Percentiles rank a stretch among this genome's conserved stretches.
These are phyloP conservation scores for Phylloscopus trochiloides DNA, from an alignment of 2,113 vertebrate species.

Conservation along the genomic window DNA sequence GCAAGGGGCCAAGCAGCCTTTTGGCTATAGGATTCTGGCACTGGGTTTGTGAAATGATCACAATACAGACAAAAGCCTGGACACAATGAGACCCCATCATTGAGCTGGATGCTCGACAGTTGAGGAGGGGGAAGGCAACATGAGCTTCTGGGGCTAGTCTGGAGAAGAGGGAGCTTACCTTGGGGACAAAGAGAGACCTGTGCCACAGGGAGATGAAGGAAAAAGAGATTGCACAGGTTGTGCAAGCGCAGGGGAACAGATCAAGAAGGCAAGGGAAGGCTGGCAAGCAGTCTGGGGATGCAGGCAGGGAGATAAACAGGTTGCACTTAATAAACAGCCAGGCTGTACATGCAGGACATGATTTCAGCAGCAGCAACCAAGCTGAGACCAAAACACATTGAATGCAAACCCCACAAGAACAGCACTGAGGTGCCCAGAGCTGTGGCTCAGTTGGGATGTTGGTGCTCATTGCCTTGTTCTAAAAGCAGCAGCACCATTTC, in stretches of 20 bases:
- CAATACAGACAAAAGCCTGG: not conserved
- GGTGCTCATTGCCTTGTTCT: not conserved
- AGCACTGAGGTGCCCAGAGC: not conserved
- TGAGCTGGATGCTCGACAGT: not conserved
- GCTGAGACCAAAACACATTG: not conserved
- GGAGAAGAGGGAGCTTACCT: not conserved
- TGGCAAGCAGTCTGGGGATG: not conserved
- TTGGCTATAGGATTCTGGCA: not conserved
- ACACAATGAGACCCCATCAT: fast-evolving
- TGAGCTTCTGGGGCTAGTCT: not conserved
- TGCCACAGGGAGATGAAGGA: not conserved
- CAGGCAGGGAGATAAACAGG: not conserved
- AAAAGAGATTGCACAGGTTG: not conserved
- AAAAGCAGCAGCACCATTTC: not conserved
- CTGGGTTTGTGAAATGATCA: not conserved
- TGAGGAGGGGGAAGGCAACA: not conserved
- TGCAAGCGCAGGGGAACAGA: not conserved
- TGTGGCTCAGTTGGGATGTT: fast-evolving
- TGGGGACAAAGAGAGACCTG: not conserved
- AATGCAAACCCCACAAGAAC: not conserved
- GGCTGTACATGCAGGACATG: not conserved
- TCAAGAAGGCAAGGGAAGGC: not conserved
- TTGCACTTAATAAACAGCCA: not conserved
- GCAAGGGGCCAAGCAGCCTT: not conserved
- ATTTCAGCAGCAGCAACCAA: not conserved